Evolutionary conservation across 35 echinoderm and acorn worm species (phyloP), one percentile per base, ranked within the genome.

Genomic region (Anneissia japonica): DNA sequence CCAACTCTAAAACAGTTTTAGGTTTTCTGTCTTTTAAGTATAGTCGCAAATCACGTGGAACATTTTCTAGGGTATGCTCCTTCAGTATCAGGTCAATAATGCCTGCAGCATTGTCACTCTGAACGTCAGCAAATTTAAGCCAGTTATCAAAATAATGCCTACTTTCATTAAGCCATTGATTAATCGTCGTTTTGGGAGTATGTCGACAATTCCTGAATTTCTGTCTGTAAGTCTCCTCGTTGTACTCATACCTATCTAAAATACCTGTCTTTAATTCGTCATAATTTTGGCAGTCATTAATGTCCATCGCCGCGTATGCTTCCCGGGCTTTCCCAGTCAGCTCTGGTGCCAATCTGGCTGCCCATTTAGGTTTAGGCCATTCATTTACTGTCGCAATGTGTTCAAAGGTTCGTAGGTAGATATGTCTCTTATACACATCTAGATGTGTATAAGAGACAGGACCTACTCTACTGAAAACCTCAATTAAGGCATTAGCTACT

Each of bases 1-100:
- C 51, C 51, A 64, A 19, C 11, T 64, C 19, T 19, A 19, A 64
- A 26, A 9, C 26, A 9, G 9, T 64, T 19, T 64, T 64, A 2
- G 26, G 10, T 12, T 64, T 9, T 64, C 26, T 64, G 21, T 64
- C 51, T 23, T 23, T 64, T 16, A 64, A 26, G 26, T 9, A 64
- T 64, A 64, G 26, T 26, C 51, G 11, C 26, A 64, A 23, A 23
- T 64, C 51, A 19, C 26, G 10, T 16, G 51, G 84, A n/a, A 86
- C 7, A 41, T 77, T 86, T 32, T 31, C 35, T 6, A 86, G 36
- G 17, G 73, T 74, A 23, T 86, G 73, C 13, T 86, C 84, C 28
- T 76, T 86, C 4, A 86, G 9, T 37, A 86, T 77, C 74, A 86
- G 3, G 31, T 86, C 74, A 10, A 73, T 86, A 31, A 86, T 86